Conservation (phyloP, 35 echinoderm and acorn worm species). For the Patiria miniata region DNA sequence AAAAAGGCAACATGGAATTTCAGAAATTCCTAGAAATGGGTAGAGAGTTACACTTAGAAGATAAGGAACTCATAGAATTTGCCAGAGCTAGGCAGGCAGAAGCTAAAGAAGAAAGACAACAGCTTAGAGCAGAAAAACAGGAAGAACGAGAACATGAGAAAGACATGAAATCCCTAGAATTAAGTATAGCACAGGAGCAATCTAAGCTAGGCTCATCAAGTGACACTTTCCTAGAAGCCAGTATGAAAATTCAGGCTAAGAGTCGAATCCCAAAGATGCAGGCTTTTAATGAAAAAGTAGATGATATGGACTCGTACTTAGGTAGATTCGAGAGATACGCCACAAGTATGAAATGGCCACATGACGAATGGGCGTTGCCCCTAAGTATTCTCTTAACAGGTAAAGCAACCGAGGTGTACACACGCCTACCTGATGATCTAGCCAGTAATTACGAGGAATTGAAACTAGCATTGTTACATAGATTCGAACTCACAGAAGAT, state of each 20-base stretch:
- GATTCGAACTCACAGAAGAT: constrained; percentile 44
- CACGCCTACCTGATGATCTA: neutral
- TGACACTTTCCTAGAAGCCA: neutral
- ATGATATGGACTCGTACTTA: constrained; percentile 45
- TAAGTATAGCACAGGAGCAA: neutral
- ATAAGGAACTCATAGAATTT: constrained; percentile 18
- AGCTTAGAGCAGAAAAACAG: neutral
- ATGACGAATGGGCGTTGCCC: constrained; percentile 20
- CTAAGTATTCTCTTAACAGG: constrained; percentile 49
- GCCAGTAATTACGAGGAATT: constrained; percentile 44
- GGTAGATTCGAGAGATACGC: constrained; percentile 51
- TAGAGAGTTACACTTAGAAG: neutral
- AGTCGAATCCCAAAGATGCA: constrained; percentile 42
- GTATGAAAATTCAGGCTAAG: neutral
- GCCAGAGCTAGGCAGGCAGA: neutral
- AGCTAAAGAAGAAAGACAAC: neutral
- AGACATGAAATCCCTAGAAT: neutral
- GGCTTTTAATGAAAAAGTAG: constrained; percentile 37
- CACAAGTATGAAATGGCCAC: neutral
- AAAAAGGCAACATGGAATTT: neutral
- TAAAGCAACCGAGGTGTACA: constrained; percentile 48
- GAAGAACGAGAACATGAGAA: constrained; percentile 7
- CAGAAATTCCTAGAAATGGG: constrained; percentile 13
- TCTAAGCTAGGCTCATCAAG: neutral
- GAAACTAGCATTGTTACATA: constrained; percentile 41